Evolutionary conservation across 2,797 vertebrate species (phyloP), one percentile per base, ranked within the genome.

Genomic region (Sebastes hubbsi): DNA sequence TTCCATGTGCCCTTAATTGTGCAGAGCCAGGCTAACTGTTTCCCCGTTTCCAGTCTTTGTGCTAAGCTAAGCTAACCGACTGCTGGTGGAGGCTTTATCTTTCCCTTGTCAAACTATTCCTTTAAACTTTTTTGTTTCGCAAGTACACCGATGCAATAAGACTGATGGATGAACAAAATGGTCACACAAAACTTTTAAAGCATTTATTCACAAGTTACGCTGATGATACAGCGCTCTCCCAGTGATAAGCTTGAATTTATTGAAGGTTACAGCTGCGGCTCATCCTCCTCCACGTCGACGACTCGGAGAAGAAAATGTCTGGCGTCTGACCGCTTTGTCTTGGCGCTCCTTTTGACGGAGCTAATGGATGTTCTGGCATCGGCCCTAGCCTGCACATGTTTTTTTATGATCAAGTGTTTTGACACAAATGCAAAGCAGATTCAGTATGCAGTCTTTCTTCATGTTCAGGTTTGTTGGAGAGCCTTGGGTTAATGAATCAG

Each of bases 341-440:
- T 87, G 87, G 87, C 88, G 52, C 66, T 49, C 29, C 7, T 42
- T 80, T 32, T 68, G 59, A 88, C 74, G 61, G 74, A 77, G 55
- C 58, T 87, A 87, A 90, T 87, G 81, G 73, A 86, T 80, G 59
- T 71, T 84, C 87, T 90, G 80, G 87, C 86, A 79, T 78, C 0
- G 5, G 46, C 14, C 4, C 4, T 6, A 69, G 63, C 54, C 42
- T 52, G 55, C 83, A 59, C 77, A 80, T 86, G 80, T 87, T 83
- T 62, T 77, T 72, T 82, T 67, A 66, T 72, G 64, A 29, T 78
- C 11, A 73, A 42, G 67, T 66, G 32, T 86, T 89, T 76, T 55
- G n/a, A 77, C 83, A 75, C 29, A 29, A 79, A 85, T 55, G 56
- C 55, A 38, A 11, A 74, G 69, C 4, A 3, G 32, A 67, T 73